Conservation (phyloP, 2,888 invertebrate species). For the Troglohyphantes excavatus region DNA sequence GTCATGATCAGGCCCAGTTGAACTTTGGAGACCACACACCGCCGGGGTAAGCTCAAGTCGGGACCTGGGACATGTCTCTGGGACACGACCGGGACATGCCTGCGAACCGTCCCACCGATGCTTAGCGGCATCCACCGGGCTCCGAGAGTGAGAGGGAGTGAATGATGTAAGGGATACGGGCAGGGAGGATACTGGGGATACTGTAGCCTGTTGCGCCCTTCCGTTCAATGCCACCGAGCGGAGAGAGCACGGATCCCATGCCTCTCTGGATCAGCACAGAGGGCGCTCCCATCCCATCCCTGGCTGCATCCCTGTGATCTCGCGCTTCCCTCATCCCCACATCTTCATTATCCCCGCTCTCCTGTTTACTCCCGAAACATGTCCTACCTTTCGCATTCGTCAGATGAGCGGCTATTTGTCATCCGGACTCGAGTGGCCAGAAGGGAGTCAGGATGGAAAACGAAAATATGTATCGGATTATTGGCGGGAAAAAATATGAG, state of each 20-base stretch:
- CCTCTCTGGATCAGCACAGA: conserved; percentile 42
- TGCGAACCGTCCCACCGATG: conserved; percentile 18
- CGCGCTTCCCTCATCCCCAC: conserved; percentile 40
- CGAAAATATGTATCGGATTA: no score
- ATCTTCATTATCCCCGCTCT: neutral
- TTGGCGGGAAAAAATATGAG: no score
- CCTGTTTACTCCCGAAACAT: neutral
- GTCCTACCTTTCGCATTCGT: neutral
- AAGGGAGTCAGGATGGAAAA: no score
- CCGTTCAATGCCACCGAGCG: conserved; percentile 47
- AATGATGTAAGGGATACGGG: conserved; percentile 54
- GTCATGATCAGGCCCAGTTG: no score
- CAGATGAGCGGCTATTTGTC: neutral
- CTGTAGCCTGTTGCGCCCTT: conserved; percentile 76
- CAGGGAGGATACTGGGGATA: conserved; percentile 58
- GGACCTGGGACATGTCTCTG: conserved; percentile 30
- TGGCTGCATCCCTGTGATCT: conserved; percentile 18
- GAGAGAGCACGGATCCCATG: conserved; percentile 29
- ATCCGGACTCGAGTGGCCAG: neutral
- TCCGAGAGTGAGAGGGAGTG: conserved; percentile 32
- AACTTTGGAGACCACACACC: neutral
- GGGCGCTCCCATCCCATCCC: conserved; percentile 66
- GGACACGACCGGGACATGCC: no score
- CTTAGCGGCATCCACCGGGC: conserved; percentile 7
- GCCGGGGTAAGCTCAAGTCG: neutral